Evolutionary conservation across 1,140 invertebrate genomes (phyloP).

Genomic region (Thereuonema tuberculata): DNA sequence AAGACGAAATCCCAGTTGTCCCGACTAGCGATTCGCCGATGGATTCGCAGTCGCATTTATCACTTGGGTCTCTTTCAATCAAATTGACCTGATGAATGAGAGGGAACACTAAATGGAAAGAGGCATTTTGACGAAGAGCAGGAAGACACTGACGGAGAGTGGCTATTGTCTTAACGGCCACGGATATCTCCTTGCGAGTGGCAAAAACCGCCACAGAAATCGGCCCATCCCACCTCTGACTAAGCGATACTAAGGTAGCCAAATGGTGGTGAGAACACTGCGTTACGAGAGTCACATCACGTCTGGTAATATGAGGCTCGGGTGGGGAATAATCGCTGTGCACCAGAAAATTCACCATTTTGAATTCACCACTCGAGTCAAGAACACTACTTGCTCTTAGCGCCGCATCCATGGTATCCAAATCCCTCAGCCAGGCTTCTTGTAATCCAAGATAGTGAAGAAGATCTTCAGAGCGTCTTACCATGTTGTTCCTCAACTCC

Average conservation of each 20-base stretch:
- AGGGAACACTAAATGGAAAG: conserved; percentile 40
- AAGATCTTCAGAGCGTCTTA: conserved; percentile 15
- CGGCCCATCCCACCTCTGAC: conserved; percentile 37
- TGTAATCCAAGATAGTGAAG: conserved; percentile 10
- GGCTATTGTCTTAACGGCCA: conserved; percentile 32
- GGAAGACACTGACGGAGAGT: conserved; percentile 33
- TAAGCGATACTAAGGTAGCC: conserved; percentile 24
- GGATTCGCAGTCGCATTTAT: conserved; percentile 13
- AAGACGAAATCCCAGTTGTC: background rate
- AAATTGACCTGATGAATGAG: conserved; percentile 19
- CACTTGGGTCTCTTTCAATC: background rate
- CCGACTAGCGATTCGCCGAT: no score
- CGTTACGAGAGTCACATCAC: conserved; percentile 33
- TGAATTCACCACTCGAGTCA: conserved; percentile 34
- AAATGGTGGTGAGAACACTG: conserved; percentile 36
- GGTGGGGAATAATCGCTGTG: conserved; percentile 17
- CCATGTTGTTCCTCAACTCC: conserved; percentile 20
- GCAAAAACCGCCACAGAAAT: conserved; percentile 41
- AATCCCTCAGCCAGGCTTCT: conserved; percentile 16
- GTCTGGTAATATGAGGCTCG: conserved; percentile 14
- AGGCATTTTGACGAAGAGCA: conserved; percentile 30
- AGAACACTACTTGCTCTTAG: conserved; percentile 30
- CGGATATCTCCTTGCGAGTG: conserved; percentile 28
- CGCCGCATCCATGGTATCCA: conserved; percentile 23
- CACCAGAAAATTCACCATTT: conserved; percentile 29